Percentiles rank a stretch among this genome's conserved stretches.
Conservation (phyloP, 2,113 vertebrate genomes). For the Tragelaphus strepsiceros region DNA sequence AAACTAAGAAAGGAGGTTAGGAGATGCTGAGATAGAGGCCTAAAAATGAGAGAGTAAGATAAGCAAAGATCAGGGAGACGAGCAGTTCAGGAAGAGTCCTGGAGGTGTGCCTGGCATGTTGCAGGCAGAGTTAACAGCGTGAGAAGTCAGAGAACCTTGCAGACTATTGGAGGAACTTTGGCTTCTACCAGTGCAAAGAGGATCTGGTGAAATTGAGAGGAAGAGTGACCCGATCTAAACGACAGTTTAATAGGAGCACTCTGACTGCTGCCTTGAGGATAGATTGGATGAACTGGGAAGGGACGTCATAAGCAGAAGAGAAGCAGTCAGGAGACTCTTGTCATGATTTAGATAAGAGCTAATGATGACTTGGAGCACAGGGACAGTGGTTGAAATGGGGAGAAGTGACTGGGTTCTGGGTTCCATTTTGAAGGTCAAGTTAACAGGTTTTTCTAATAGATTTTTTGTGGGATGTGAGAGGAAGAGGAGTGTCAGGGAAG, state of each 20-base stretch:
- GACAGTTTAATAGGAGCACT: neutral
- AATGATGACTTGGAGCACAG: neutral
- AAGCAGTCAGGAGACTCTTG: neutral
- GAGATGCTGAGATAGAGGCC: neutral
- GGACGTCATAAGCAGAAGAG: neutral
- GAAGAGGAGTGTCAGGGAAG: neutral
- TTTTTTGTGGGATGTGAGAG: neutral
- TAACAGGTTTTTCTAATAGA: neutral
- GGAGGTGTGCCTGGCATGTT: neutral
- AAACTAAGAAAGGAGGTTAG: neutral
- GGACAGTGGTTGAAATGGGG: neutral
- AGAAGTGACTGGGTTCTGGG: neutral
- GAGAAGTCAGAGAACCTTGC: neutral
- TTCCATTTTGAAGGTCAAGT: neutral
- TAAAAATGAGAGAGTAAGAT: neutral
- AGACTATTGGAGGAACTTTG: neutral
- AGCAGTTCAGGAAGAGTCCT: neutral
- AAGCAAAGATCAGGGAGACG: neutral
- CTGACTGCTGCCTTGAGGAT: neutral
- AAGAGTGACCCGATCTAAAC: neutral
- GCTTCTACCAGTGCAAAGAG: neutral
- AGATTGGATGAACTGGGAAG: neutral
- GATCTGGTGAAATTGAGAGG: neutral
- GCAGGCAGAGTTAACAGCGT: neutral
- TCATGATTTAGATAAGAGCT: neutral